Evolutionary conservation across 2,113 vertebrate genomes (phyloP).

Genomic region (Corvus moneduloides): DNA sequence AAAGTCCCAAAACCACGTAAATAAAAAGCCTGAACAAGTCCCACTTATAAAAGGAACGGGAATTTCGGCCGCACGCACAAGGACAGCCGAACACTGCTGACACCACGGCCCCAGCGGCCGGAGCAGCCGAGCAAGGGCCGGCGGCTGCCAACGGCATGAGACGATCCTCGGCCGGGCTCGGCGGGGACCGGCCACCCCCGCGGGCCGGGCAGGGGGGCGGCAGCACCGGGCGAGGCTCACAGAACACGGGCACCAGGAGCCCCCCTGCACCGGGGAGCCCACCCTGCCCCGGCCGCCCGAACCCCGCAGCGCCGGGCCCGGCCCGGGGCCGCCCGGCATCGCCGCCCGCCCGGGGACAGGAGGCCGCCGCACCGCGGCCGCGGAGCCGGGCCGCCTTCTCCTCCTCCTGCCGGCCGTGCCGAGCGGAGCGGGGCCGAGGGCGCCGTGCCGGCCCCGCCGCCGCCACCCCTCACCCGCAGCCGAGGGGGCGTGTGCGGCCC

Average conservation of each 20-base stretch:
- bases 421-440: not conserved
- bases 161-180: not conserved
- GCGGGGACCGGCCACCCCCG: not conserved
- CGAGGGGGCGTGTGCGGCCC: conserved; percentile 20
- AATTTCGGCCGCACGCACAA: not conserved
- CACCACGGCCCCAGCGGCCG: not conserved
- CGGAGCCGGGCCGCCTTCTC: not conserved
- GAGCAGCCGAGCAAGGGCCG: not conserved
- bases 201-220: not conserved
- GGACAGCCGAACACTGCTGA: not conserved
- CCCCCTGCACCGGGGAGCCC: not conserved
- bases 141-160: not conserved
- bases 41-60: fast-evolving
- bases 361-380: not conserved
- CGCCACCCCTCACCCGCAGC: not conserved
- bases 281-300: not conserved
- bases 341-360: not conserved
- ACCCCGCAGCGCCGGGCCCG: not conserved
- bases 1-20: not conserved
- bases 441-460: not conserved
- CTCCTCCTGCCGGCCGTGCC: not conserved
- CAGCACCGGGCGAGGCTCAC: not conserved
- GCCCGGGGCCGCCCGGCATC: not conserved
- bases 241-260: not conserved
- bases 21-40: not conserved